A percentile compares a stretch with the other conserved stretches of the same genome.
These are phyloP conservation scores for Furcifer pardalis DNA, from an alignment of 2,797 vertebrate species.

Conservation along the genomic window DNA sequence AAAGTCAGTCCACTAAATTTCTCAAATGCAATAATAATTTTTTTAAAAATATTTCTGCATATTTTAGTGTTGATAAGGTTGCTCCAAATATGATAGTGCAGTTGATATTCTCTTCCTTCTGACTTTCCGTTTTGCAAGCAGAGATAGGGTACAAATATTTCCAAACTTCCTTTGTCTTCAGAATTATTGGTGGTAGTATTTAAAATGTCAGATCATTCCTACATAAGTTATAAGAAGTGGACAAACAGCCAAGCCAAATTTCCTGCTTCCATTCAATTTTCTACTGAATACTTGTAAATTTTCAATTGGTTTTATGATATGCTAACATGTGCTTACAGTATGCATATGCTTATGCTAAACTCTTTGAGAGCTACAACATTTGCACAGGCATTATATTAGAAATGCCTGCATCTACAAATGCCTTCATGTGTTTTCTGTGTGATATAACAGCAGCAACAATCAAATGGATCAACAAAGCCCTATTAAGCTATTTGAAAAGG, in stretches of 20 bases:
- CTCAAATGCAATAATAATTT: too few species aligned
- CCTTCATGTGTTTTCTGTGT: neutral
- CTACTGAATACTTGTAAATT: neutral
- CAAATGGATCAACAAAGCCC: neutral
- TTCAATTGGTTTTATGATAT: neutral
- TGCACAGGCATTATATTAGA: neutral
- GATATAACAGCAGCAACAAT: neutral
- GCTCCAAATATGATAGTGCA: neutral
- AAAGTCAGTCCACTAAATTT: neutral
- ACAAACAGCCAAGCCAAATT: neutral
- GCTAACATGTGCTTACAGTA: neutral
- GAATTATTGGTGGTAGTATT: neutral
- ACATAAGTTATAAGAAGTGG: neutral
- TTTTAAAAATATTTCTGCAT: too few species aligned
- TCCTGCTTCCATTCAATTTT: neutral
- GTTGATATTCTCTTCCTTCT: neutral
- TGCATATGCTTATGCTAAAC: neutral
- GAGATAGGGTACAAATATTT: neutral
- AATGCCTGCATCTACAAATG: neutral
- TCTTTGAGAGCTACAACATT: neutral
- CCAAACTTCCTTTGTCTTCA: neutral
- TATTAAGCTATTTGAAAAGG: too few species aligned
- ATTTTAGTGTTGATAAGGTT: rapidly evolving
- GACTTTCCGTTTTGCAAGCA: neutral
- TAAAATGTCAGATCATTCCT: neutral